Evolutionary conservation across 2,797 vertebrate genomes (phyloP).

Genomic region (Masticophis lateralis): DNA sequence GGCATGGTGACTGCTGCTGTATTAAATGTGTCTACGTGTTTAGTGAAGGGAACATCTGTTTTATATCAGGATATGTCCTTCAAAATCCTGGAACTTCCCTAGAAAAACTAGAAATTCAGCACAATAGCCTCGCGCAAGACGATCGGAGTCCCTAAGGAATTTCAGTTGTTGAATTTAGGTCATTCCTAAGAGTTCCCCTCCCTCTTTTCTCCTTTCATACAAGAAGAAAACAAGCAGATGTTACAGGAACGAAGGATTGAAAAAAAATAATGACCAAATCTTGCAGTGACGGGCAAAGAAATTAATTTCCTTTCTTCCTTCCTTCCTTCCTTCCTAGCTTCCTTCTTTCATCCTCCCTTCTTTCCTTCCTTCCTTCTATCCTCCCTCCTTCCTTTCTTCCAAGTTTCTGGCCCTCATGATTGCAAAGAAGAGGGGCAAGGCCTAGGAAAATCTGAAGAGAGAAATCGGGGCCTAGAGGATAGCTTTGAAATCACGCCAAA

Average conservation of each 20-base stretch:
- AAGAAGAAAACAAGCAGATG: neutral
- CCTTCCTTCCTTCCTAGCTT: too few species aligned
- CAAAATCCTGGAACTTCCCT: too few species aligned
- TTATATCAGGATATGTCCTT: too few species aligned
- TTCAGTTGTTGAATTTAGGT: neutral
- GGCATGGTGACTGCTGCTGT: neutral
- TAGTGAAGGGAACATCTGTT: neutral
- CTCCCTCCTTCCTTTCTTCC: neutral
- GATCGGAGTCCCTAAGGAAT: too few species aligned
- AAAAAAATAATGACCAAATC: neutral
- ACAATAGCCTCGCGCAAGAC: neutral
- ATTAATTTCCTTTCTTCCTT: neutral
- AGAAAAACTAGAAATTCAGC: neutral
- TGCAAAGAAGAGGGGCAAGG: fast-evolving
- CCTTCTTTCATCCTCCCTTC: too few species aligned
- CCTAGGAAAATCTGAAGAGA: neutral
- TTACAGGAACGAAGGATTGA: neutral
- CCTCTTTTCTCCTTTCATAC: neutral
- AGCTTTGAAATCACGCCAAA: neutral
- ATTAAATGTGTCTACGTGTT: neutral
- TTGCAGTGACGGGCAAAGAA: neutral
- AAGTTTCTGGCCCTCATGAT: neutral
- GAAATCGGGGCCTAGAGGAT: too few species aligned
- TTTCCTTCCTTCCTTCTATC: too few species aligned
- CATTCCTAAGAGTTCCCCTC: too few species aligned